Base-by-base conservation (phyloP, 1,140 invertebrate genomes). In the Ctenoplectra terminalis region DNA sequence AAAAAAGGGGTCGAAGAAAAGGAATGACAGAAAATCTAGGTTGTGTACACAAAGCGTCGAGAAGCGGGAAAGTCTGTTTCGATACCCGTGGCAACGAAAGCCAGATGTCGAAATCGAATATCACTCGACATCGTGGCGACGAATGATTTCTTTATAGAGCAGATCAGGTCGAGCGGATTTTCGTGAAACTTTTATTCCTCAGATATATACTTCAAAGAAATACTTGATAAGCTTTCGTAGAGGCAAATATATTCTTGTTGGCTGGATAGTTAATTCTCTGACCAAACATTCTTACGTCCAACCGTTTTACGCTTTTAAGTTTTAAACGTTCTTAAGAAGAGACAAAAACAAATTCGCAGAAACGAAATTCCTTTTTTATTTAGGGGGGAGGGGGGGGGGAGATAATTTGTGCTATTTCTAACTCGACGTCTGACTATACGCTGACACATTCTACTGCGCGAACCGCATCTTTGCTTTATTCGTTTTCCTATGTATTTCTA, bases 61-160 rank as follows among this genome's bases (percentile, higher is more conserved):
- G 64, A 40, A 56, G 63, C 50, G 64, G 52, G 31, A 56, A 58
- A 56, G 66, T 79, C 54, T 71, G 69, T 40, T 48, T 74, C 85
- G 79, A 82, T 85, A 73, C 72, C 69, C 63, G 46, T 40, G 43
- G 54, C 77, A 58, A 37, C 84, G 73, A 72, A 74, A 80, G 69
- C 70, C 67, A 76, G 72, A 86, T 82, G 81, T 85, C 78, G 84
- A 69, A 85, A 85, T 86, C 66, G 78, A 86, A 86, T 85, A 82
- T 72, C 67, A 63, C 34, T 79, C 77, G 77, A 60, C 56, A 31
- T 63, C 34, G 67, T 20, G 77, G 50, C 76, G 71, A 85, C 48
- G 77, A 69, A 69, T 66, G 84, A 80, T 73, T 73, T 80, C 70
- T 72, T 73, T 54, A 73, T 63, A 80, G 58, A 73, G 54, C 77